These are phyloP conservation scores for Aphelinus certus DNA, from an alignment of 1,140 invertebrate genomes.

Conservation along the genomic window DNA sequence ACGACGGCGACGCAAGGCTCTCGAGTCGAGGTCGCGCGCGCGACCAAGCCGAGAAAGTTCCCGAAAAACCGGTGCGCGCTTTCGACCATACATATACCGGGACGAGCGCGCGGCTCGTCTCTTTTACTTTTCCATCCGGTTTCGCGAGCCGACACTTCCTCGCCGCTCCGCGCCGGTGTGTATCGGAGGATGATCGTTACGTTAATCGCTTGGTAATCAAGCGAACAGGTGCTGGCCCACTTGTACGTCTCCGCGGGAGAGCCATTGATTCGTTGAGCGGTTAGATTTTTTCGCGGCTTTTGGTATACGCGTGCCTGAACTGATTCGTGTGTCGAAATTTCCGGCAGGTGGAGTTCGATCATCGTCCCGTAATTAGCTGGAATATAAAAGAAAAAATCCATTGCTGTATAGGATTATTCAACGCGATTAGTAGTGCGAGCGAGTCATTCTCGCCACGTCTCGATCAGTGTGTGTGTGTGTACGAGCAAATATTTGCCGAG, in stretches of 20 bases:
- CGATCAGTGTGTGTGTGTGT: too few species aligned
- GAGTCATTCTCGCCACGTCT: too few species aligned
- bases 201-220: too few species aligned
- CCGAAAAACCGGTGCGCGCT: conserved; percentile 45
- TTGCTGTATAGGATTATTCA: too few species aligned
- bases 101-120: conserved; percentile 21
- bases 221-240: too few species aligned
- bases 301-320: too few species aligned
- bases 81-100: conserved; percentile 27
- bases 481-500: not conserved
- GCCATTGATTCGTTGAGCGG: too few species aligned
- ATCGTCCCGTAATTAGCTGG: not conserved
- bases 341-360: not conserved
- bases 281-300: too few species aligned
- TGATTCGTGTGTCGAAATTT: too few species aligned
- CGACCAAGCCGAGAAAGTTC: conserved; percentile 46
- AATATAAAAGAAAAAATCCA: not conserved
- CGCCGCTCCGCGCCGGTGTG: too few species aligned
- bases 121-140: conserved; percentile 24
- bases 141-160: conserved; percentile 16
- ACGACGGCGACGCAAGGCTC: not conserved
- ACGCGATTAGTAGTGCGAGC: not conserved
- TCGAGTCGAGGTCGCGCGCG: conserved; percentile 37
- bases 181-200: too few species aligned
- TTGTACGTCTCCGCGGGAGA: too few species aligned